Percentiles rank a stretch among this genome's conserved stretches.
Evolutionary conservation across 2,113 vertebrate genomes (phyloP).

Genomic region (Guaruba guarouba): DNA sequence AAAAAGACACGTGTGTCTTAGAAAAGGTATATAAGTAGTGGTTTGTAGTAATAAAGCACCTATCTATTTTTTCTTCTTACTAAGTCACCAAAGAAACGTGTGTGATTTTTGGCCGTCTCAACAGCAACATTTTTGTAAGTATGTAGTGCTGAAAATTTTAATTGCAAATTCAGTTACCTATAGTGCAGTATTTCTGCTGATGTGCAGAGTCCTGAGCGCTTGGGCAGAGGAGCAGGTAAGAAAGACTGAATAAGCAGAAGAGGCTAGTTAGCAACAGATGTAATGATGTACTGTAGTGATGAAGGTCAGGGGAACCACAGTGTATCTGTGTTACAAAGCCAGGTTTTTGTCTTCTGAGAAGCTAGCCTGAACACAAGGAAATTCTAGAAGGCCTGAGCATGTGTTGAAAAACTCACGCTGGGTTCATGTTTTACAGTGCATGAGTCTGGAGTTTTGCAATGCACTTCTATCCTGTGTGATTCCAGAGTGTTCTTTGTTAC

Average conservation of each 20-base stretch:
- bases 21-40: too few species aligned
- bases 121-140: neutral
- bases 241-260: neutral
- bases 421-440: neutral
- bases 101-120: too few species aligned
- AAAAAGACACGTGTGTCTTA: too few species aligned
- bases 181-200: neutral
- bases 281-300: too few species aligned
- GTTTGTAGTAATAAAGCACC: too few species aligned
- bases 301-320: neutral
- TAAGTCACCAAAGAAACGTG: too few species aligned
- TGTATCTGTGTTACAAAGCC: neutral
- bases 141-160: neutral
- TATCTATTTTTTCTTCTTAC: too few species aligned
- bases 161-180: neutral
- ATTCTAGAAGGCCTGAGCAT: neutral
- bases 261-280: neutral
- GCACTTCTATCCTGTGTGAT: accelerated
- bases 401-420: neutral
- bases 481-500: neutral
- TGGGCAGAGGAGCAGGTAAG: neutral
- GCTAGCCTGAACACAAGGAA: neutral
- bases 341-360: neutral
- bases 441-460: neutral
- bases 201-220: neutral